Evolutionary conservation across 2,797 vertebrate species (phyloP).

Genomic region (Pseudotriccus pelzelni): DNA sequence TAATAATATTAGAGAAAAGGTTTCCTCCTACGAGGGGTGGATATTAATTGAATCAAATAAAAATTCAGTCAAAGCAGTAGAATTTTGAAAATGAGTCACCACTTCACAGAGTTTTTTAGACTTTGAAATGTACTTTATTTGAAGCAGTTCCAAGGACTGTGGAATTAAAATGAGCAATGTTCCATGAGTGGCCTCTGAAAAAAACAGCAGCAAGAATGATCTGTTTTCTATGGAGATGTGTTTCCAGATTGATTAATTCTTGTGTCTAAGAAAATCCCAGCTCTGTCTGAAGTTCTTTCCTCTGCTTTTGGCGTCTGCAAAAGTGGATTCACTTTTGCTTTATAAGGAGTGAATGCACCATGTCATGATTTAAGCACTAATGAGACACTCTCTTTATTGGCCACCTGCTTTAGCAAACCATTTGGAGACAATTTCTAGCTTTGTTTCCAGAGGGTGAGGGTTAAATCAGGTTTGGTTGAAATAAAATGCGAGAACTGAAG

Average conservation of each 20-base stretch:
- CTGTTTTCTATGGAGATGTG: neutral
- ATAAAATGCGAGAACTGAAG: neutral
- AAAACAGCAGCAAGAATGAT: neutral
- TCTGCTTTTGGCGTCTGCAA: neutral
- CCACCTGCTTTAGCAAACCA: neutral
- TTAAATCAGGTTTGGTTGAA: neutral
- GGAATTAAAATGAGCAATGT: neutral
- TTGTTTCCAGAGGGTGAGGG: neutral
- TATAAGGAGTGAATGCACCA: neutral
- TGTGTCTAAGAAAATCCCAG: neutral
- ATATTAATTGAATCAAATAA: neutral
- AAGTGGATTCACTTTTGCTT: neutral
- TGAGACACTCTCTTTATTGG: neutral
- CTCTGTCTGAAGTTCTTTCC: neutral
- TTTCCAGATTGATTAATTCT: neutral
- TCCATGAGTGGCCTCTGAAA: neutral
- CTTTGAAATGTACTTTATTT: neutral
- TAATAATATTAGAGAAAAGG: neutral
- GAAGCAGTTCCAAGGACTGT: neutral
- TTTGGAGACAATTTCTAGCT: neutral
- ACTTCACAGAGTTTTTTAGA: neutral
- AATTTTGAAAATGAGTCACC: neutral
- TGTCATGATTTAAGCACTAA: neutral
- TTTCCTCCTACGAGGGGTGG: neutral
- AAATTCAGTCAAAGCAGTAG: neutral